Percentiles rank a stretch among this genome's conserved stretches.
phyloP scores from a whole-genome alignment of 2,113 vertebrate genomes.

The Saiga tatarica region DNA sequence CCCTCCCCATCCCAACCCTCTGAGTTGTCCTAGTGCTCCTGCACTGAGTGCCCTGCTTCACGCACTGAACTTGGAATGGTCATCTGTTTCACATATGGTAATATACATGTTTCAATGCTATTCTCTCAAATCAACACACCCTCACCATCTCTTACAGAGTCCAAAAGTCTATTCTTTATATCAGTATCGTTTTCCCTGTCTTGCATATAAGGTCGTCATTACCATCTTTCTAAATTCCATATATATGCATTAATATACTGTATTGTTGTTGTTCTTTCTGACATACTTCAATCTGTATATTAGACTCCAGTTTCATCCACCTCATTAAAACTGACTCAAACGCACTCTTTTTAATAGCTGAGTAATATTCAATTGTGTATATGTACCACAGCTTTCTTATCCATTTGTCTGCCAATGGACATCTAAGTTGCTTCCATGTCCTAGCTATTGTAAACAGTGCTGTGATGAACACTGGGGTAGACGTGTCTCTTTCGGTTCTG shows the following conservation, averaged over 20 bases:
- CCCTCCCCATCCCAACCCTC: neutral
- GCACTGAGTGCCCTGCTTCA: neutral
- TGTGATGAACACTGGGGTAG: neutral
- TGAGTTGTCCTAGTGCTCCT: neutral
- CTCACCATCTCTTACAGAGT: neutral
- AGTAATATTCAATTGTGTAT: neutral
- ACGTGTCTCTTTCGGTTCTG: neutral
- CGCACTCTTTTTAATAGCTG: neutral
- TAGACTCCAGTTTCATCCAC: neutral
- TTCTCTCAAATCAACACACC: neutral
- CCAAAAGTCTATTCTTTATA: neutral
- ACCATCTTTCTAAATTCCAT: neutral
- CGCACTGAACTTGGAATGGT: neutral
- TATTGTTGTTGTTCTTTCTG: neutral
- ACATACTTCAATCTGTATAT: neutral
- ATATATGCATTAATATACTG: neutral
- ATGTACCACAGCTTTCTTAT: neutral
- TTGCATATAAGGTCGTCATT: rapidly evolving
- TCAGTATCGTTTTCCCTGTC: neutral
- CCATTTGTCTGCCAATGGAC: neutral
- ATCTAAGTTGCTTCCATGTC: neutral
- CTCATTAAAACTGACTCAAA: neutral
- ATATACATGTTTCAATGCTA: neutral
- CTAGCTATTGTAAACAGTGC: neutral
- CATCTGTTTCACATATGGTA: neutral